A percentile compares a stretch with the other conserved stretches of the same genome.
These are phyloP conservation scores for Hippocampus guttulatus DNA, from an alignment of 2,113 vertebrate species.

Conservation along the genomic window DNA sequence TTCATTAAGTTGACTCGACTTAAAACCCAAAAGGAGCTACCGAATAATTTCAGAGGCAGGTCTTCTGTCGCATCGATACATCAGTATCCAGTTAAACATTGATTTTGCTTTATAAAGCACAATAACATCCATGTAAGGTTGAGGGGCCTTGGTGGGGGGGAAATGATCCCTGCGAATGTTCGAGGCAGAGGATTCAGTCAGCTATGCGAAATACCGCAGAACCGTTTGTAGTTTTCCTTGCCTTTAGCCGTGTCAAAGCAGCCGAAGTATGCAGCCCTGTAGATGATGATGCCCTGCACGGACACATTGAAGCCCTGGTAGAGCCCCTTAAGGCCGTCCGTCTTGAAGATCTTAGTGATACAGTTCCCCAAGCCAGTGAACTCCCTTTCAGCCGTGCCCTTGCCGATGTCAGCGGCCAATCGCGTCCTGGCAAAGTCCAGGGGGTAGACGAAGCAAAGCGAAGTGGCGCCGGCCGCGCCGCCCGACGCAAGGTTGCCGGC, in stretches of 20 bases:
- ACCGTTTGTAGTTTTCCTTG: slow-evolving; percentile 38
- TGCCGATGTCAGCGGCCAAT: slow-evolving; percentile 93
- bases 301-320: slow-evolving; percentile 96
- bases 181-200: no score
- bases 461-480: slow-evolving; percentile 92
- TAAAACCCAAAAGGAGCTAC: no score
- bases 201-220: no score
- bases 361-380: slow-evolving; percentile 92
- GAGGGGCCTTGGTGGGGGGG: no score
- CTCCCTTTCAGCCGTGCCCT: slow-evolving; percentile 81
- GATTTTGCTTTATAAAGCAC: no score
- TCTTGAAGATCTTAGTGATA: slow-evolving; percentile 87
- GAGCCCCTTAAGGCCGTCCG: slow-evolving; percentile 86
- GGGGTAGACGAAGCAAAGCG: slow-evolving; percentile 97
- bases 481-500: slow-evolving; percentile 94
- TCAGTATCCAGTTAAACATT: no score
- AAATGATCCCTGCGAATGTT: no score
- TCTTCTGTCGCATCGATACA: no score
- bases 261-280: slow-evolving; percentile 98
- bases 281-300: slow-evolving; percentile 98
- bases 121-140: no score
- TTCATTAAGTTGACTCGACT: no score
- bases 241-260: slow-evolving; percentile 98
- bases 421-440: slow-evolving; percentile 98
- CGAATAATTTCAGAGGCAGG: no score